Evolutionary conservation across 2,888 invertebrate genomes (phyloP).

Genomic region (Sclerodermus sp.): DNA sequence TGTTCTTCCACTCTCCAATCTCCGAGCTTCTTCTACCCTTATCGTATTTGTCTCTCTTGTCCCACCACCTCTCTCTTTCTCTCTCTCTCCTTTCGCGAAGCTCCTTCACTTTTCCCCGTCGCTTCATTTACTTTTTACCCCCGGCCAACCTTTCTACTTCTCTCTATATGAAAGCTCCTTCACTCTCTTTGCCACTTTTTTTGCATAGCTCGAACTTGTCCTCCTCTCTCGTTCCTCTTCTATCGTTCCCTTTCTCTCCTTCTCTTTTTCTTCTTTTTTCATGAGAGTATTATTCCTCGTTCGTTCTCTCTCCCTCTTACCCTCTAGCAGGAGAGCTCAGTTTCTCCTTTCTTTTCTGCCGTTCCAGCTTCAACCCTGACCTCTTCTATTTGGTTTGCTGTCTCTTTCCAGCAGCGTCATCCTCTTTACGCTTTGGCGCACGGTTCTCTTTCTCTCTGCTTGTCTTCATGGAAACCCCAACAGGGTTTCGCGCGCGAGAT

Average conservation of each 20-base stretch:
- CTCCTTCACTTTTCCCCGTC: background rate
- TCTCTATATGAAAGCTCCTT: too few species aligned
- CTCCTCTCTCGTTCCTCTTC: too few species aligned
- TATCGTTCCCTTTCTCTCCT: background rate
- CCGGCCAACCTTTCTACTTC: too few species aligned
- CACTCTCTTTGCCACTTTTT: too few species aligned
- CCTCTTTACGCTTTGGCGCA: too few species aligned
- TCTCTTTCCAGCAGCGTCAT: constrained; percentile 12
- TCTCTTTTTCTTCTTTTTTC: constrained; percentile 1
- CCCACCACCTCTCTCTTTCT: background rate
- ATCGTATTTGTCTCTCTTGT: too few species aligned
- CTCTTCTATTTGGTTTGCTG: constrained; percentile 19
- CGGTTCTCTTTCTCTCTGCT: too few species aligned
- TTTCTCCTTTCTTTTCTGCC: background rate
- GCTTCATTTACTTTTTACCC: too few species aligned
- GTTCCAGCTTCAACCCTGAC: constrained; percentile 9
- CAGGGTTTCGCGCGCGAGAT: constrained; percentile 22
- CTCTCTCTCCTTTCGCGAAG: background rate
- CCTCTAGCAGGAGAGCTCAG: too few species aligned
- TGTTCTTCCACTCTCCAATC: background rate
- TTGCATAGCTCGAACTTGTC: too few species aligned
- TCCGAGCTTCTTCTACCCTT: too few species aligned
- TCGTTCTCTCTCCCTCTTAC: background rate
- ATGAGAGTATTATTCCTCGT: too few species aligned
- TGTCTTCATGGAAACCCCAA: constrained; percentile 13